These are phyloP conservation scores for Bos javanicus DNA, from an alignment of 2,113 vertebrate species.

Conservation along the genomic window DNA sequence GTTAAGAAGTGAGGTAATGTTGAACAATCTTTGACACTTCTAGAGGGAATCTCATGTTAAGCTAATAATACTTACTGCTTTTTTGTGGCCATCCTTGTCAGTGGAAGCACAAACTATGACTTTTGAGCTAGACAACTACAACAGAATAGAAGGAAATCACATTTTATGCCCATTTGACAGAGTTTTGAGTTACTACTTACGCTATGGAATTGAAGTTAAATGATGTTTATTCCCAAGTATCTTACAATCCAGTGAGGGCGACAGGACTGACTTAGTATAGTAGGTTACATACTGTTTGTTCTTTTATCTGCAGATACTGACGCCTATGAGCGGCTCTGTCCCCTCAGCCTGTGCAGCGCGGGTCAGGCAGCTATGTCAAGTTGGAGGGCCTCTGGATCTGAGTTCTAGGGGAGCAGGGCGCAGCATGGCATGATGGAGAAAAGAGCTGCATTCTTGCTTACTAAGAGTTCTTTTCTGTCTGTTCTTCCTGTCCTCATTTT, in stretches of 20 bases:
- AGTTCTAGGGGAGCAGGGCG: background rate
- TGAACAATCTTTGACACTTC: background rate
- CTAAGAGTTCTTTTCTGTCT: background rate
- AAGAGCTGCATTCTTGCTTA: background rate
- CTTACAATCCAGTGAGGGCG: background rate
- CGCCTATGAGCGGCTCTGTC: fast-evolving
- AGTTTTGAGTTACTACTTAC: background rate
- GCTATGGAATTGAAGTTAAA: background rate
- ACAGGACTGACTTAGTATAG: too few species aligned
- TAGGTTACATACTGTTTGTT: background rate
- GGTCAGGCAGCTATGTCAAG: background rate
- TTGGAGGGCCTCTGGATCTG: too few species aligned
- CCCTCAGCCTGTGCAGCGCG: fast-evolving
- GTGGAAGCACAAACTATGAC: background rate
- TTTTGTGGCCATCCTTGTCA: background rate
- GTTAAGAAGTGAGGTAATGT: background rate
- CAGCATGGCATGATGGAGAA: background rate
- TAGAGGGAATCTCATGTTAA: background rate
- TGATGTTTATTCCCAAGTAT: background rate
- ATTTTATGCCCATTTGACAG: background rate
- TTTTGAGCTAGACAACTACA: background rate
- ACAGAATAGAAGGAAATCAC: background rate
- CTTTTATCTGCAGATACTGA: too few species aligned
- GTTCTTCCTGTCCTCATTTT: background rate
- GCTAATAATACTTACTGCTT: background rate